These are phyloP conservation scores for Limanda limanda DNA, from an alignment of 2,113 vertebrate genomes.

Conservation along the genomic window DNA sequence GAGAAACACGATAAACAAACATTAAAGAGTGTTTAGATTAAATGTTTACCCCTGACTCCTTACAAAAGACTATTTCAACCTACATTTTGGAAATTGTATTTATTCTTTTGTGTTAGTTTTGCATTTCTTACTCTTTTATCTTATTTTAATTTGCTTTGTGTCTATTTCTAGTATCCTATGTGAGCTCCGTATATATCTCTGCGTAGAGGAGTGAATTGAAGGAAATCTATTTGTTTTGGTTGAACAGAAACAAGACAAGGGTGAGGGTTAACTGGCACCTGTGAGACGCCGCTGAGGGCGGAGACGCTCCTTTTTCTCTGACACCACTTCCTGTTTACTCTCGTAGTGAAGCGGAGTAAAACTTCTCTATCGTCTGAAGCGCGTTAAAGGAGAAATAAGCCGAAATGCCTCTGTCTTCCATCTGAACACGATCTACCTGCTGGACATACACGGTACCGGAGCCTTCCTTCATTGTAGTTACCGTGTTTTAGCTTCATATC, in stretches of 20 bases:
- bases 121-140: no score
- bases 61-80: neutral
- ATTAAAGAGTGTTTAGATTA: no score
- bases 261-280: slow-evolving; percentile 17
- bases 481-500: neutral
- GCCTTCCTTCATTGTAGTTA: neutral
- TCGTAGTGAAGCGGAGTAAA: neutral
- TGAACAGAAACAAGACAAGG: no score
- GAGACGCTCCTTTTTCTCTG: rapidly evolving
- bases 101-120: no score
- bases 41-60: neutral
- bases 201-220: no score
- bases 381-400: neutral
- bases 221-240: no score
- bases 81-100: neutral
- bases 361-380: neutral
- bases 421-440: slow-evolving; percentile 12
- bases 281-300: slow-evolving; percentile 47
- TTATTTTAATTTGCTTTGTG: neutral
- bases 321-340: slow-evolving; percentile 55
- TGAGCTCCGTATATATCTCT: no score
- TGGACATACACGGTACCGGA: slow-evolving; percentile 43
- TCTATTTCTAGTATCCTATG: neutral
- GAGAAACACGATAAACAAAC: neutral
- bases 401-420: slow-evolving; percentile 31